Percentiles rank a stretch among this genome's conserved stretches.
Conservation (phyloP, 2,797 vertebrate genomes). For the Pelodytes ibericus region DNA sequence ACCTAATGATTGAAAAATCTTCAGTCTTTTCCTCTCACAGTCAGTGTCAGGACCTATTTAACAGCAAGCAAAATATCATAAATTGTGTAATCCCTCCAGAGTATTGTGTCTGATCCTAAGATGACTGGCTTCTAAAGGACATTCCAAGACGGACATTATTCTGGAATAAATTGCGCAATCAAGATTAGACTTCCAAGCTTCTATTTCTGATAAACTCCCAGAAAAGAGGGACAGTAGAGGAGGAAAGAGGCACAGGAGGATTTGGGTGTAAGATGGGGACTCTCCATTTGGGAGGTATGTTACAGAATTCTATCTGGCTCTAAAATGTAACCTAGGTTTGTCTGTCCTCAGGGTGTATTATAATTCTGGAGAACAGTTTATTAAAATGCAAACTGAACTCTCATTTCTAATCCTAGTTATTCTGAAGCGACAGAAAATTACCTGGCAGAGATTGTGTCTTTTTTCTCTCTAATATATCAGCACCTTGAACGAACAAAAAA, state of each 20-base stretch:
- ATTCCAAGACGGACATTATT: too few relatives aligned
- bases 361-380: background rate
- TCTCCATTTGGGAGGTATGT: too few relatives aligned
- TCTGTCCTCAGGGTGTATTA: background rate
- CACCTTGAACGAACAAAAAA: too few relatives aligned
- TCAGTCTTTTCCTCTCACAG: background rate
- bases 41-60: constrained; percentile 32
- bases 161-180: too few relatives aligned
- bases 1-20: background rate
- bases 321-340: background rate
- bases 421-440: background rate
- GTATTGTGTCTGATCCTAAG: constrained; percentile 4
- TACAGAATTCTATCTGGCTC: too few relatives aligned
- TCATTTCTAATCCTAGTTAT: background rate
- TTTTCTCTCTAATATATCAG: background rate
- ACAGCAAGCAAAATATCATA: constrained; percentile 27
- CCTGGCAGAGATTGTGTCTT: background rate
- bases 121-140: too few relatives aligned
- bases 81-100: constrained; percentile 24
- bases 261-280: too few relatives aligned
- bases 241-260: background rate
- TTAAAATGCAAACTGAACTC: background rate
- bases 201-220: too few relatives aligned
- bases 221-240: too few relatives aligned
- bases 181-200: too few relatives aligned